These are phyloP conservation scores for Agrypnia vestita DNA, from an alignment of 1,140 invertebrate species.

Conservation along the genomic window DNA sequence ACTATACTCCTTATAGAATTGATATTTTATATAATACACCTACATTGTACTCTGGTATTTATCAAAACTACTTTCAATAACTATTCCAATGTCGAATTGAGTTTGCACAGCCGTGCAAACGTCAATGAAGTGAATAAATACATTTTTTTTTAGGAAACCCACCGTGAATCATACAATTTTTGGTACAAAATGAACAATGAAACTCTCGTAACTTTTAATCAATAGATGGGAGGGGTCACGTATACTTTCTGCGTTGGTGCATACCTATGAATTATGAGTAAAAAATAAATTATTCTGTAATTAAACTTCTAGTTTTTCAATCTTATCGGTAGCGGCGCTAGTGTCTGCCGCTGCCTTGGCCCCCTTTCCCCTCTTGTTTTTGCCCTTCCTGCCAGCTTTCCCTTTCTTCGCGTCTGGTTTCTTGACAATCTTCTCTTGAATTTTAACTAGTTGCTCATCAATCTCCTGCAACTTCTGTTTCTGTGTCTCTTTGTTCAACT, in stretches of 20 bases:
- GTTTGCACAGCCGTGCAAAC: too few species aligned
- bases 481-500: conserved; percentile 54
- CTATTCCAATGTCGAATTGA: too few species aligned
- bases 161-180: too few species aligned
- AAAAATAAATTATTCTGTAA: background rate
- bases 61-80: too few species aligned
- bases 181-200: too few species aligned
- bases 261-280: background rate
- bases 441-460: conserved; percentile 51
- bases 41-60: conserved; percentile 17
- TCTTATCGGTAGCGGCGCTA: conserved; percentile 42
- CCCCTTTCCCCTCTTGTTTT: conserved; percentile 48
- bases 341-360: conserved; percentile 42
- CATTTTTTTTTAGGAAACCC: too few species aligned
- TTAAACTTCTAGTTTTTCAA: conserved; percentile 53
- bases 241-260: conserved; percentile 6
- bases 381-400: conserved; percentile 44
- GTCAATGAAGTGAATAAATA: too few species aligned
- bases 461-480: conserved; percentile 56
- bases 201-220: too few species aligned
- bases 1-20: conserved; percentile 12
- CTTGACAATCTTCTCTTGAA: conserved; percentile 56
- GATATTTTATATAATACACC: conserved; percentile 8
- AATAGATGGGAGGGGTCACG: background rate
- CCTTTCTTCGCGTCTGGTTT: conserved; percentile 54